Conservation (phyloP, 2,113 vertebrate genomes). For the Cepphus grylle region DNA sequence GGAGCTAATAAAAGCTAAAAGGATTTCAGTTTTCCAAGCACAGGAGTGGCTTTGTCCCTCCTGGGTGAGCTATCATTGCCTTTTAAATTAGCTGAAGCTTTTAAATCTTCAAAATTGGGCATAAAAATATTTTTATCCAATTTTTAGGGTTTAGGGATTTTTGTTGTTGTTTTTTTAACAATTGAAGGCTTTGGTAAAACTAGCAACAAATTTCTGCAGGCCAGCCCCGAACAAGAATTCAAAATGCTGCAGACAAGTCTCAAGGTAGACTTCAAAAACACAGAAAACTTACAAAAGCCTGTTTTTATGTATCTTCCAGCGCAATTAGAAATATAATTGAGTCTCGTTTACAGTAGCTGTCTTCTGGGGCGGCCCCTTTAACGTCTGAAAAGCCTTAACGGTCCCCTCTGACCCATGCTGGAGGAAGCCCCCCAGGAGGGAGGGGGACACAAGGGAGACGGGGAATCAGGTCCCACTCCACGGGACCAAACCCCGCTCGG, state of each 20-base stretch:
- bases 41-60: not conserved
- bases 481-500: not conserved
- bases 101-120: not conserved
- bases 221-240: not conserved
- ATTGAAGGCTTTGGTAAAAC: not conserved
- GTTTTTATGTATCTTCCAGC: not conserved
- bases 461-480: not conserved
- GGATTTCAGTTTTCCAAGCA: not conserved
- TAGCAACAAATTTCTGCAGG: not conserved
- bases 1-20: not conserved
- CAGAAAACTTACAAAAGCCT: not conserved
- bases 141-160: not conserved
- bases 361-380: not conserved
- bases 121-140: not conserved
- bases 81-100: not conserved
- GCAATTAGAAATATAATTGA: not conserved
- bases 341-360: not conserved
- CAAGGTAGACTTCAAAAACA: not conserved
- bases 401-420: not conserved
- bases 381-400: not conserved
- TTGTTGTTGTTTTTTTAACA: not conserved
- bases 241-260: not conserved
- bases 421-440: fast-evolving
- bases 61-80: not conserved
- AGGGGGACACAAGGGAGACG: no score